Evolutionary conservation across 2,888 invertebrate species (phyloP), one percentile per base, ranked within the genome.

Genomic region (Agrochola macilenta): DNA sequence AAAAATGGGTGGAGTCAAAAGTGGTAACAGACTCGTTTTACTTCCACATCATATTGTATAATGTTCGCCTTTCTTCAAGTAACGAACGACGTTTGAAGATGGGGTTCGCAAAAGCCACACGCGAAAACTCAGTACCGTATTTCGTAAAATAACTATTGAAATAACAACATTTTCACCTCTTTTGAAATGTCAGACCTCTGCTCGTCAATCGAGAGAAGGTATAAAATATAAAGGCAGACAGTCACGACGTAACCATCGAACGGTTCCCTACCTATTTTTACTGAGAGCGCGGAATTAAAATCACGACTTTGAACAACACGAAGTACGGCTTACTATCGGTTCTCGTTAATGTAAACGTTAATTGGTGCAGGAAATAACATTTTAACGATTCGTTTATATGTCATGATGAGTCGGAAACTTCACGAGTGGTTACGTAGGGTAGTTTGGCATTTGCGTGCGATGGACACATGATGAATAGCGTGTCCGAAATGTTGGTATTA

Each of bases 211-310:
- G 61, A 75, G 64, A 35, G 66, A 39, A n/a, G 63, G 64, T 72
- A 79, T 82, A 74, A 81, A 78, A 84, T 76, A 73, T 75, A 88
- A 79, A 79, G 85, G 83, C 87, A 73, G 77, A 12, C 39, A 83
- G 85, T 83, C 88, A 90, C 90, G 90, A 91, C 65, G 79, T 77
- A 72, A 74, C 88, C 84, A 80, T 81, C 82, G 76, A 90, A 89
- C 85, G 83, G 85, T 85, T 85, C 85, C 78, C 77, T 82, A 84
- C 74, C 78, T 86, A 90, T 90, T 92, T 91, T 90, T 89, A 87
- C 84, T 81, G 73, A 80, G 77, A 78, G 77, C 46, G 70, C 82
- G 74, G 88, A 88, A 91, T 92, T 86, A 86, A 86, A 89, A 89
- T 90, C 90, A 90, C 90, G 90, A 90, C 86, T 78, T 70, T 23